Percentiles rank a stretch among this genome's conserved stretches.
phyloP scores from a whole-genome alignment of 2,113 vertebrate species.

The Hemiscyllium ocellatum region DNA sequence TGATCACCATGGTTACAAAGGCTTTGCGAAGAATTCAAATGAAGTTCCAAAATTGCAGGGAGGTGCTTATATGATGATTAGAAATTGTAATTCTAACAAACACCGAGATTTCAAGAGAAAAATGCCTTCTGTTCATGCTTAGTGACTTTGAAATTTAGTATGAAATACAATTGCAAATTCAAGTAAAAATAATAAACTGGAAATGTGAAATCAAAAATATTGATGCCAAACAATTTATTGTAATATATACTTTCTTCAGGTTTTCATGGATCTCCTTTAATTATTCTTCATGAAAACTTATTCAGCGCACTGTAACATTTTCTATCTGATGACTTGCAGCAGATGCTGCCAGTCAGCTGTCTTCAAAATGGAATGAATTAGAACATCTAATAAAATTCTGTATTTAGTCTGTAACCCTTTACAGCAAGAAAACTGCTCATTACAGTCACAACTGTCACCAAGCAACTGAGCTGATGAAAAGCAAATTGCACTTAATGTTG shows the following conservation, averaged over 20 bases:
- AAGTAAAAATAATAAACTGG: not conserved
- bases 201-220: not conserved
- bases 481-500: not conserved
- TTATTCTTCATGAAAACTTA: not conserved
- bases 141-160: not conserved
- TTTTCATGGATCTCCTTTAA: not conserved
- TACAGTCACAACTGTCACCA: not conserved
- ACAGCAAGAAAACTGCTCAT: not conserved
- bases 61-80: not conserved
- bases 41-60: not conserved
- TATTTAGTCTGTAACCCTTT: not conserved
- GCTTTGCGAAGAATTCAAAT: not conserved
- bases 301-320: not conserved
- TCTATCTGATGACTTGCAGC: not conserved
- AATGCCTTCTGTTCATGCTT: not conserved
- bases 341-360: not conserved
- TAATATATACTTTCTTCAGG: not conserved
- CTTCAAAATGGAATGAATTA: not conserved
- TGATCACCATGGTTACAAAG: not conserved
- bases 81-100: not conserved
- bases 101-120: not conserved
- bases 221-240: not conserved
- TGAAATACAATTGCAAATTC: not conserved
- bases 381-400: not conserved
- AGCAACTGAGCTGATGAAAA: conserved; percentile 16